Evolutionary conservation across 92 coral and sea anemone species (phyloP), one percentile per base, ranked within the genome.

Genomic region (Actinostola sp.): DNA sequence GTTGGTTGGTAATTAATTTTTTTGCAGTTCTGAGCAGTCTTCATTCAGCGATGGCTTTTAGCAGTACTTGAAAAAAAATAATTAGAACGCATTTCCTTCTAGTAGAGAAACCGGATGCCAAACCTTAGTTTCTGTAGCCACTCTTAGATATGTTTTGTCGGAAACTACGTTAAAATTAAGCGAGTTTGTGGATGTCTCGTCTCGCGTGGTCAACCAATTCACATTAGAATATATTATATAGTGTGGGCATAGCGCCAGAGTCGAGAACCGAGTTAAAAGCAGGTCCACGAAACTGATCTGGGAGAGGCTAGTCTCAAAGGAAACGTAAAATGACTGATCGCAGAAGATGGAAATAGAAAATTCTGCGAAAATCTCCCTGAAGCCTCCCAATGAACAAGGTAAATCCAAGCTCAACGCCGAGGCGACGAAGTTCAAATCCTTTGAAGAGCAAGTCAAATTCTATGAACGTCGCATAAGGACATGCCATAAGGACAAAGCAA

Each of bases 381-480:
- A 50, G 15, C 46, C 29, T 13, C 31, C 45, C 7, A 51, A 33
- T 13, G 42, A 39, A 33, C 31, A 68, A n/a, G 62, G 39, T 27
- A 35, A 61, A 34, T 23, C 46, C 0, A 48, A 68, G 12, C 15
- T n/a, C 23, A 39, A 51, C 49, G 19, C 27, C 60, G 74, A 51
- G 20, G 58, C 45, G 13, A 66, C 50, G 36, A 68, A 79, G 35
- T 85, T 85, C 51, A 81, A 79, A 79, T 72, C 85, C 10, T 64
- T 86, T 43, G 77, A 69, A 33, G 92, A 90, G 56, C 97, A 90
- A 80, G 97, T 90, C 43, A 87, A 83, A 59, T 75, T 82, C 67
- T 90, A 79, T 54, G 89, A 90, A 74, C 66, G 78, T 17, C 77
- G 83, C 57, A 90, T 90, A 34, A 76, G 92, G 45, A 74, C 97